Evolutionary conservation across 2,888 invertebrate genomes (phyloP).

Genomic region (Cetonia aurata): DNA sequence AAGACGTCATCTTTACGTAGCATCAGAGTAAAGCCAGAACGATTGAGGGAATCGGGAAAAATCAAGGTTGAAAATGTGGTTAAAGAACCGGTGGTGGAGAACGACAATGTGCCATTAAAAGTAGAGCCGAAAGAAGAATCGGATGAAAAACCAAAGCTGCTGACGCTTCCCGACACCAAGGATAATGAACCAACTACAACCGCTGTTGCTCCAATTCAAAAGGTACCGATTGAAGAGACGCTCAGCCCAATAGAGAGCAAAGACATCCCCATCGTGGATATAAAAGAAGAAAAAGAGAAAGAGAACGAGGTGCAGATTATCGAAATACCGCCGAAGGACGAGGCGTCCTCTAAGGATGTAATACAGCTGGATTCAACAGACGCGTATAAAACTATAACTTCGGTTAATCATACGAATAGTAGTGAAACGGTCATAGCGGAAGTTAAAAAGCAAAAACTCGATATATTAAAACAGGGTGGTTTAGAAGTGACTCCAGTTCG

Average conservation of each 20-base stretch:
- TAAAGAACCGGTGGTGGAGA: conserved; percentile 48
- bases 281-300: conserved; percentile 43
- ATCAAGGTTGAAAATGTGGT: conserved; percentile 14
- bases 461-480: conserved; percentile 81
- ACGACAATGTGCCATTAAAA: conserved; percentile 49
- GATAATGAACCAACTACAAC: conserved; percentile 57
- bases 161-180: conserved; percentile 31
- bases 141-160: conserved; percentile 32
- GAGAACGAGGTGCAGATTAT: conserved; percentile 56
- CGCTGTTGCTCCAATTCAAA: conserved; percentile 65
- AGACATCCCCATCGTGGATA: conserved; percentile 68
- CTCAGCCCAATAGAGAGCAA: conserved; percentile 68
- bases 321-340: conserved; percentile 72
- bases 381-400: conserved; percentile 51
- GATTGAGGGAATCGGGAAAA: conserved; percentile 60
- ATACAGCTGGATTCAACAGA: conserved; percentile 71
- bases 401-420: conserved; percentile 50
- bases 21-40: conserved; percentile 76
- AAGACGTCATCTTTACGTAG: conserved; percentile 72
- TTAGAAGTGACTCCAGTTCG: conserved; percentile 80
- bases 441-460: conserved; percentile 79
- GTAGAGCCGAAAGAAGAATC: conserved; percentile 46
- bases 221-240: conserved; percentile 65
- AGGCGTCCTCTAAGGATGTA: conserved; percentile 73
- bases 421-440: conserved; percentile 65